phyloP scores from a whole-genome alignment of 2,888 invertebrate species.

The Kuschelorhynchus macadamiae region DNA sequence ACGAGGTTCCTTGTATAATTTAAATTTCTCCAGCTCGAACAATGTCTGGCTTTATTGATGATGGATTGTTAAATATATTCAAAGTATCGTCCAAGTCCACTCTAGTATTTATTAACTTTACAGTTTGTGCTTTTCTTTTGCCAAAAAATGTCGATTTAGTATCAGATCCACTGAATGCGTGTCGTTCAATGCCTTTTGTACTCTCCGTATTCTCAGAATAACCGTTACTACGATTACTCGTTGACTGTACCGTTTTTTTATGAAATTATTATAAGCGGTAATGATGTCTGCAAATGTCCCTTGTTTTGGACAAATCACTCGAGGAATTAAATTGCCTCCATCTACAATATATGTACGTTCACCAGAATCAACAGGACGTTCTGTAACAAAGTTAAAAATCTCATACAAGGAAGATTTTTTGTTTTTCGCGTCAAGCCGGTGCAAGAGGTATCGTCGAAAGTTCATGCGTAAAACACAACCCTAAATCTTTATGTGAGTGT shows the following conservation, averaged over 20 bases:
- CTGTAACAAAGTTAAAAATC: conserved; percentile 21
- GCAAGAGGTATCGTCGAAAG: conserved; percentile 11
- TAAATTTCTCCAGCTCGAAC: background rate
- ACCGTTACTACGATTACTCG: conserved; percentile 7
- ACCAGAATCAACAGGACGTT: conserved; percentile 8
- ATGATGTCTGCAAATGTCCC: too few species aligned
- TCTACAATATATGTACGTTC: background rate
- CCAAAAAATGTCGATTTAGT: too few species aligned
- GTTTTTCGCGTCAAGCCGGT: conserved; percentile 16
- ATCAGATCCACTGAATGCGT: background rate
- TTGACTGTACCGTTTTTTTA: conserved; percentile 5
- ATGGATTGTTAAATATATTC: too few species aligned
- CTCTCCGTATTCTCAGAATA: conserved; percentile 11
- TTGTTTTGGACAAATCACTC: too few species aligned
- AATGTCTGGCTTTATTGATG: too few species aligned
- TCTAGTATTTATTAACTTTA: too few species aligned
- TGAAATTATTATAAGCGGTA: conserved; percentile 5
- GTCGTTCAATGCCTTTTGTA: conserved; percentile 25
- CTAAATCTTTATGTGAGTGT: conserved; percentile 14
- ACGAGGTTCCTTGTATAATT: conserved; percentile 1
- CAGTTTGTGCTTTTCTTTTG: too few species aligned
- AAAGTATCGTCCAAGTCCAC: too few species aligned
- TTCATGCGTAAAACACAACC: conserved; percentile 45
- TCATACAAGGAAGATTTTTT: conserved; percentile 25
- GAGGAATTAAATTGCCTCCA: conserved; percentile 20